phyloP scores from a whole-genome alignment of 92 coral and sea anemone genomes.

The Blastomussa wellsi region DNA sequence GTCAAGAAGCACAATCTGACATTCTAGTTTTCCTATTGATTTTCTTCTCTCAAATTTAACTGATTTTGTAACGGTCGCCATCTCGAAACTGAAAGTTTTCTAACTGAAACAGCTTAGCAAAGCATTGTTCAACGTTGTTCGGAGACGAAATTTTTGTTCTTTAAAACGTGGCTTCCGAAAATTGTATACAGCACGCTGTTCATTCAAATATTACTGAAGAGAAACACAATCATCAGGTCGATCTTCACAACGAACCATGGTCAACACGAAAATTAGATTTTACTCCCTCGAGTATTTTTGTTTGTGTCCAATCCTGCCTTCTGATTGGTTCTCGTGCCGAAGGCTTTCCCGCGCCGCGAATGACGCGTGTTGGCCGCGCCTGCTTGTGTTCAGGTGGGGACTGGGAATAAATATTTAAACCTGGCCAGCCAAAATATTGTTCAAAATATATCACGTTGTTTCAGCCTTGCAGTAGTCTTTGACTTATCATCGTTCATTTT shows the following conservation, averaged over 20 bases:
- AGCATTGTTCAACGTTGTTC: background rate
- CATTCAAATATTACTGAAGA: background rate
- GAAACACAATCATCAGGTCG: background rate
- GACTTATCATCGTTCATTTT: too few species aligned
- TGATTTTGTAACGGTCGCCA: constrained; percentile 27
- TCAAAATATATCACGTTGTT: too few species aligned
- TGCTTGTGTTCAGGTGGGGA: background rate
- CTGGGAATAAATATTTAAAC: too few species aligned
- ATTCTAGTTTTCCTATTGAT: constrained; percentile 52
- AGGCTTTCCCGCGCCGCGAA: constrained; percentile 30
- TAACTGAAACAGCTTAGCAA: background rate
- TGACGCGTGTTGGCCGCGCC: background rate
- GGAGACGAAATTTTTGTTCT: background rate
- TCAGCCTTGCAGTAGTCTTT: too few species aligned
- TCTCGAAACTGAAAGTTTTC: constrained; percentile 11
- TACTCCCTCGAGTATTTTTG: constrained; percentile 18
- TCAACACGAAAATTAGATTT: background rate
- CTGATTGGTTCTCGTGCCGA: constrained; percentile 8
- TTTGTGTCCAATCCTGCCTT: background rate
- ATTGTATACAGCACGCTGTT: background rate
- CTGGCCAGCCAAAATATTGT: too few species aligned
- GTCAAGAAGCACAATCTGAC: constrained; percentile 84
- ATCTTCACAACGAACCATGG: background rate
- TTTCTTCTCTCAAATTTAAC: constrained; percentile 36
- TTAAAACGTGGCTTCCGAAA: background rate